Conservation (phyloP, 2,113 vertebrate genomes). For the Rhabdornis inornatus region DNA sequence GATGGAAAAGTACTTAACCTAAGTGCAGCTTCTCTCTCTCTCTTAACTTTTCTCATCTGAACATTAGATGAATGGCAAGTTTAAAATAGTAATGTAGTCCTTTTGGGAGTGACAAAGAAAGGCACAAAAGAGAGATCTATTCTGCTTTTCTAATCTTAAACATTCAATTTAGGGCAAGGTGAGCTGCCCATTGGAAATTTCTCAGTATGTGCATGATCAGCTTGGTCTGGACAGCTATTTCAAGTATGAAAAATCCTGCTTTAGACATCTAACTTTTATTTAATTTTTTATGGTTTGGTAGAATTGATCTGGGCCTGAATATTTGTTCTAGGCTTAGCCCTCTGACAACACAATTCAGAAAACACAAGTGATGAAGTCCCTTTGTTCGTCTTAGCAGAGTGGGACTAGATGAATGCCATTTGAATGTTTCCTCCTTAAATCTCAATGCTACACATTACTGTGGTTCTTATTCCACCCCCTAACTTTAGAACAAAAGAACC, state of each 20-base stretch:
- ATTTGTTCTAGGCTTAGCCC: background rate
- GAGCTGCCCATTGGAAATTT: background rate
- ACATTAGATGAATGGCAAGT: background rate
- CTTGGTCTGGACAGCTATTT: background rate
- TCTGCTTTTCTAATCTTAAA: background rate
- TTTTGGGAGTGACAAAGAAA: background rate
- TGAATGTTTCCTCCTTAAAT: conserved; percentile 45
- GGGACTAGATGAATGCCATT: conserved; percentile 34
- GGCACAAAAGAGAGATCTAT: background rate
- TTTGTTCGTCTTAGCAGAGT: background rate
- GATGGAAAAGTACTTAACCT: background rate
- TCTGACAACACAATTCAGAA: background rate
- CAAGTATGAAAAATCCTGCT: background rate
- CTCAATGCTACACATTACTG: conserved; percentile 23
- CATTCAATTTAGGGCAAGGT: background rate
- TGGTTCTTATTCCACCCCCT: conserved; percentile 65
- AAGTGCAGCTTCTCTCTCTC: background rate
- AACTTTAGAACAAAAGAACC: conserved; percentile 64
- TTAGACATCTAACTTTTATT: background rate
- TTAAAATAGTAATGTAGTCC: background rate
- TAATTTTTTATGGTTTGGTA: background rate
- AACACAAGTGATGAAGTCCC: background rate
- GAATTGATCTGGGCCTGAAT: background rate
- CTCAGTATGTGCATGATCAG: background rate
- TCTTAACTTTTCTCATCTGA: background rate